phyloP scores from a whole-genome alignment of 1,140 invertebrate species.

The Pogonomyrmex barbatus region DNA sequence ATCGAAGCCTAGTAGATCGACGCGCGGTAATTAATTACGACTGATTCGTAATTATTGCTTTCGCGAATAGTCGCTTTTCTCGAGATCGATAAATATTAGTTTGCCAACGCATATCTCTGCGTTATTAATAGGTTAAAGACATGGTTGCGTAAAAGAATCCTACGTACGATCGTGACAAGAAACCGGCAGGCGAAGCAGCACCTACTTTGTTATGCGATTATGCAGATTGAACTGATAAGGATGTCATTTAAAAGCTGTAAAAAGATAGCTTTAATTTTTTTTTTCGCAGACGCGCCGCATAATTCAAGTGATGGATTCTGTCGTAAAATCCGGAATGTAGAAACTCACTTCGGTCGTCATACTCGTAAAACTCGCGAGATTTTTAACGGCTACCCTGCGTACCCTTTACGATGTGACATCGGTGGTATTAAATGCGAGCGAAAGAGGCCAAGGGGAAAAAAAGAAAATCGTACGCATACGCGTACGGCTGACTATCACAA shows the following conservation, averaged over 20 bases:
- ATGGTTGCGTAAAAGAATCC: slow-evolving; percentile 3
- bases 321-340: slow-evolving; percentile 42
- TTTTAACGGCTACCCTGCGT: slow-evolving; percentile 11
- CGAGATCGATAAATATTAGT: slow-evolving; percentile 52
- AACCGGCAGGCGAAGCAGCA: slow-evolving; percentile 6
- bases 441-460: background rate
- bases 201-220: slow-evolving; percentile 57
- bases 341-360: slow-evolving; percentile 36
- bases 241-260: slow-evolving; percentile 34
- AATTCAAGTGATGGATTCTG: slow-evolving; percentile 48
- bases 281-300: slow-evolving; percentile 1
- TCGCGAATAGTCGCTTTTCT: slow-evolving; percentile 52
- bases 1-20: slow-evolving; percentile 61
- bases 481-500: background rate
- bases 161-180: background rate
- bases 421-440: slow-evolving; percentile 36
- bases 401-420: slow-evolving; percentile 42
- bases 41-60: slow-evolving; percentile 68
- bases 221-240: slow-evolving; percentile 66
- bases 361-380: slow-evolving; percentile 50
- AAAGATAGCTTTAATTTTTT: slow-evolving; percentile 45
- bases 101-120: slow-evolving; percentile 32
- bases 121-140: slow-evolving; percentile 69
- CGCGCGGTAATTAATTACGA: slow-evolving; percentile 67
- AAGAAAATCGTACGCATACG: background rate